These are phyloP conservation scores for Cheilosia vulpina DNA, from an alignment of 2,888 invertebrate genomes.

Conservation along the genomic window DNA sequence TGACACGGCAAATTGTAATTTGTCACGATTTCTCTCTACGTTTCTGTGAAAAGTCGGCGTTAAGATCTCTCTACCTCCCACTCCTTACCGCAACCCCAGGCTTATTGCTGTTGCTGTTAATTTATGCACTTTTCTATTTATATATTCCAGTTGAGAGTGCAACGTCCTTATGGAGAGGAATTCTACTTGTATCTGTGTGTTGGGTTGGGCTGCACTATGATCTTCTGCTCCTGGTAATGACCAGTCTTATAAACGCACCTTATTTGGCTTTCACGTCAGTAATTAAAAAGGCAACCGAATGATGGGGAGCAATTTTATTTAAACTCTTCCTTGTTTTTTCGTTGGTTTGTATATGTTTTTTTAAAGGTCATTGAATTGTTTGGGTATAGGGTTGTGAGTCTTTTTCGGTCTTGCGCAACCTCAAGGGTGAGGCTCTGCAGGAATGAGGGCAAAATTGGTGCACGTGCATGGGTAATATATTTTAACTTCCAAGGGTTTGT, in stretches of 20 bases:
- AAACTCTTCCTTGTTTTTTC: neutral
- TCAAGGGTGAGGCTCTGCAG: neutral
- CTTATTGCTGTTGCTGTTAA: conserved; percentile 45
- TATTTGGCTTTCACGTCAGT: conserved; percentile 3
- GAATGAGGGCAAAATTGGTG: conserved; percentile 13
- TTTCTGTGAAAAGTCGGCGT: conserved; percentile 36
- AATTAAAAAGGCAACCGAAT: neutral
- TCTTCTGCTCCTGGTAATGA: conserved; percentile 14
- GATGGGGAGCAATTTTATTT: neutral
- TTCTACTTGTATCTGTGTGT: conserved; percentile 7
- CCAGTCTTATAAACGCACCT: conserved; percentile 25
- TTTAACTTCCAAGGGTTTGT: conserved; percentile 3
- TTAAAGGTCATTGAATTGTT: conserved; percentile 3
- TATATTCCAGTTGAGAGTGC: conserved; percentile 50
- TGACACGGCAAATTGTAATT: conserved; percentile 61
- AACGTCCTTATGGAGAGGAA: conserved; percentile 41
- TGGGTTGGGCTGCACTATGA: conserved; percentile 19
- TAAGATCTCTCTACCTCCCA: conserved; percentile 40
- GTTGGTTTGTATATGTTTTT: neutral
- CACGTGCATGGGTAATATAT: conserved; percentile 73
- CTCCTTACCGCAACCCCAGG: conserved; percentile 6
- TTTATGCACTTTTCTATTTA: conserved; percentile 65
- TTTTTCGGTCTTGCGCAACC: neutral
- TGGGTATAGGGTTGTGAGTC: neutral
- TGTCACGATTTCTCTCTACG: conserved; percentile 63